phyloP scores from a whole-genome alignment of 2,888 invertebrate genomes.

The Mesoligia furuncula region DNA sequence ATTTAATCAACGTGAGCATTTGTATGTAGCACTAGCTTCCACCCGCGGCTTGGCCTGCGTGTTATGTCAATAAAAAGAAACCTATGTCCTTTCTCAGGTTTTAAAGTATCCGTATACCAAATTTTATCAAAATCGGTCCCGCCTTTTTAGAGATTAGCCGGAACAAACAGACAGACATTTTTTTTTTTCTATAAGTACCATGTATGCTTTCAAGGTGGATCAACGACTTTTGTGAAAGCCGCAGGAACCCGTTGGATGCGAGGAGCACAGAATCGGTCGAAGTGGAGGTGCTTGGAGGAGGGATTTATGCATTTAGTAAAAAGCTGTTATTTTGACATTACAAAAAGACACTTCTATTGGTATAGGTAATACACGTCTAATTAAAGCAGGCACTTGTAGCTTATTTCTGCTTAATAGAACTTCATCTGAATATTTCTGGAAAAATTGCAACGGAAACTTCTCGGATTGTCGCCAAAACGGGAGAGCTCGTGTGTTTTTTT shows the following conservation, averaged over 20 bases:
- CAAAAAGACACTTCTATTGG: neutral
- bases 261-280: no score
- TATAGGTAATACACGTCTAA: conserved; percentile 5
- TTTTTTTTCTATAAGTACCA: no score
- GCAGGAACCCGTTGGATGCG: no score
- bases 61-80: neutral
- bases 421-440: conserved; percentile 54
- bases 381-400: conserved; percentile 1
- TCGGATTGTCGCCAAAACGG: conserved; percentile 67
- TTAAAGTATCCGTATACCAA: neutral
- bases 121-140: neutral
- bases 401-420: conserved; percentile 37
- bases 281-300: no score
- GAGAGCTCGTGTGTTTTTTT: conserved; percentile 68
- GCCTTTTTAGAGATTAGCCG: no score
- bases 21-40: conserved; percentile 1
- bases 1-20: conserved; percentile 32
- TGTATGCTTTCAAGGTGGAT: no score
- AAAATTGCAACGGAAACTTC: conserved; percentile 62
- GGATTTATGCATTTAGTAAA: neutral
- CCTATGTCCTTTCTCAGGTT: neutral
- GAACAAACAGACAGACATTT: no score
- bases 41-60: neutral
- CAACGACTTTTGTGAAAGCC: no score
- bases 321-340: neutral